Evolutionary conservation across 2,113 vertebrate species (phyloP).

Genomic region (Lampris megalopsis): DNA sequence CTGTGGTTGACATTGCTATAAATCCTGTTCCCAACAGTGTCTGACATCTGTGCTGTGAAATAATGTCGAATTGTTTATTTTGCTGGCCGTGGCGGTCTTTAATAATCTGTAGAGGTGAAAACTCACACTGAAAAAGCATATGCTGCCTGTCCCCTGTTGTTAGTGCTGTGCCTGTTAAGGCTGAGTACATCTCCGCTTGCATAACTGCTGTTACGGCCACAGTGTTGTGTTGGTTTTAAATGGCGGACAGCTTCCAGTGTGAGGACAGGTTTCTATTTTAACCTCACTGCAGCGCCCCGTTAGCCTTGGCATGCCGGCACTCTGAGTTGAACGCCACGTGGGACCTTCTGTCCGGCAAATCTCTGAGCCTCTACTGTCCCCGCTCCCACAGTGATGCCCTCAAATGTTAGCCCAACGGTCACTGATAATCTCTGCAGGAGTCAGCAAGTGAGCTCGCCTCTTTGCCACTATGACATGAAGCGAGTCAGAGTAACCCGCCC

Average conservation of each 20-base stretch:
- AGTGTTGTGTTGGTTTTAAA: slow-evolving; percentile 36
- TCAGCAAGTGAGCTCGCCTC: slow-evolving; percentile 11
- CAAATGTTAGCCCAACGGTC: slow-evolving; percentile 61
- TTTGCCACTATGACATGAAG: slow-evolving; percentile 43
- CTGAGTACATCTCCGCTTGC: slow-evolving; percentile 20
- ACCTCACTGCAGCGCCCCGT: slow-evolving; percentile 26
- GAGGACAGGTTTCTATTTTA: slow-evolving; percentile 31
- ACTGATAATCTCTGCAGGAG: slow-evolving; percentile 47
- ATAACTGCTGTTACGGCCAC: background rate
- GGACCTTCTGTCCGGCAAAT: slow-evolving; percentile 72
- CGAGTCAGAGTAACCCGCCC: slow-evolving; percentile 26
- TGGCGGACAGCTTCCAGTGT: slow-evolving; percentile 28
- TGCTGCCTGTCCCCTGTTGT: slow-evolving; percentile 16
- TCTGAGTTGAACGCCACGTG: slow-evolving; percentile 53
- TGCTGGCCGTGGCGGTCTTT: slow-evolving; percentile 45
- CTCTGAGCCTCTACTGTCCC: slow-evolving; percentile 67
- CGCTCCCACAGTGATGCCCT: slow-evolving; percentile 49
- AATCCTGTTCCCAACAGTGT: slow-evolving; percentile 49
- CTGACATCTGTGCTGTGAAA: slow-evolving; percentile 56
- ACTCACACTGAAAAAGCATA: slow-evolving; percentile 20
- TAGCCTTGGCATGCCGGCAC: slow-evolving; percentile 39
- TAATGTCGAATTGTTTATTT: slow-evolving; percentile 51
- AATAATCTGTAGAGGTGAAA: slow-evolving; percentile 42
- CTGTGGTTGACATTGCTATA: slow-evolving; percentile 41
- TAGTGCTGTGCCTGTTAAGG: slow-evolving; percentile 9